Conservation (phyloP, 2,113 vertebrate species). For the Aplodontia rufa region DNA sequence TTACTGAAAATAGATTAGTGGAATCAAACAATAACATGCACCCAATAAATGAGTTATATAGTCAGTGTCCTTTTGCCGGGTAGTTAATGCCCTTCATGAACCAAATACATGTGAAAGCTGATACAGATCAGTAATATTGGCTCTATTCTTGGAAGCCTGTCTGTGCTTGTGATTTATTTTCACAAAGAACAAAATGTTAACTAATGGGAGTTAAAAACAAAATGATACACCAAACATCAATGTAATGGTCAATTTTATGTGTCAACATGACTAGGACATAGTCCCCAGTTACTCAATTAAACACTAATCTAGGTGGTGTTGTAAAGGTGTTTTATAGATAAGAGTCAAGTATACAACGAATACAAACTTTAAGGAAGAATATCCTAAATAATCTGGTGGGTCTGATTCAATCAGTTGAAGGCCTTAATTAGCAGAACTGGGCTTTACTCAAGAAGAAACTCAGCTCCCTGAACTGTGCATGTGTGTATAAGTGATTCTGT, state of each 20-base stretch:
- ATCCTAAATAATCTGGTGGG: conserved; percentile 17
- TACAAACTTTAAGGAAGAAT: conserved; percentile 43
- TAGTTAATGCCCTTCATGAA: conserved; percentile 40
- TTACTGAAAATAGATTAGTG: conserved; percentile 38
- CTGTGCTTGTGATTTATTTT: conserved; percentile 60
- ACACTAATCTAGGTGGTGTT: neutral
- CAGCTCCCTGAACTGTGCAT: neutral
- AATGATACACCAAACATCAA: conserved; percentile 32
- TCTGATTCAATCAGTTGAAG: conserved; percentile 40
- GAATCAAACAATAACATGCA: neutral
- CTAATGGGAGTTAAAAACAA: conserved; percentile 33
- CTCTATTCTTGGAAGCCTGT: conserved; percentile 19
- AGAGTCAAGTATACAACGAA: conserved; percentile 16
- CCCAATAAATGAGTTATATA: conserved; percentile 17
- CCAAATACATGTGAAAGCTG: conserved; percentile 29
- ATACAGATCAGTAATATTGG: conserved; percentile 10
- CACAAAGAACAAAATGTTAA: conserved; percentile 16
- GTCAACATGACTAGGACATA: conserved; percentile 8
- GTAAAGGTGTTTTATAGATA: conserved; percentile 27
- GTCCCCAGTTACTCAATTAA: conserved; percentile 10
- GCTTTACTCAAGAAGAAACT: conserved; percentile 35
- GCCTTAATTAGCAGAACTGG: neutral
- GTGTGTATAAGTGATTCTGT: neutral
- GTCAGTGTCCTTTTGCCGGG: conserved; percentile 40
- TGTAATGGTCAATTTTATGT: conserved; percentile 20